Conservation (phyloP, 2,797 vertebrate species). For the Sebastes hopkinsi region DNA sequence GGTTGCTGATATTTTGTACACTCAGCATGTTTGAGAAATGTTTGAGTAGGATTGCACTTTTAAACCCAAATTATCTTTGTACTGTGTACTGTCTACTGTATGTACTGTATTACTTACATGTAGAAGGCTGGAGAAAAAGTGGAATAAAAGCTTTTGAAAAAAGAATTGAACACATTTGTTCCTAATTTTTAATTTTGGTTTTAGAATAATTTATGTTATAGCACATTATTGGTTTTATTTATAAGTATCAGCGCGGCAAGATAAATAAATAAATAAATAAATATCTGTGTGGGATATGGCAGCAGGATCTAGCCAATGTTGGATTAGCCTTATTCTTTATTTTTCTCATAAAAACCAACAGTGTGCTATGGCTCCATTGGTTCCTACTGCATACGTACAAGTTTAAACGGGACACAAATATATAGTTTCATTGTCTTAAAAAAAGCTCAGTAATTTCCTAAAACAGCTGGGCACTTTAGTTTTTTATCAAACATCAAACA, state of each 20-base stretch:
- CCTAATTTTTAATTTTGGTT: not conserved
- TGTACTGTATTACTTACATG: slow-evolving; percentile 46
- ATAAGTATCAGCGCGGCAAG: not conserved
- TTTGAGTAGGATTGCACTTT: slow-evolving; percentile 64
- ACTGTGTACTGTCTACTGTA: slow-evolving; percentile 61
- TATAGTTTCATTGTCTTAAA: not conserved
- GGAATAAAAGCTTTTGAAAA: slow-evolving; percentile 53
- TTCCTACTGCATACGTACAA: not conserved
- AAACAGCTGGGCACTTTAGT: too few species aligned
- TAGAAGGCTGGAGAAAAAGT: slow-evolving; percentile 1
- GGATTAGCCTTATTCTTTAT: not conserved
- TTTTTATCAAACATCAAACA: not conserved
- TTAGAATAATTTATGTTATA: not conserved
- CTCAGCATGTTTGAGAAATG: slow-evolving; percentile 35
- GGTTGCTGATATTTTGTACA: slow-evolving; percentile 19
- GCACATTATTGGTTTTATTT: not conserved
- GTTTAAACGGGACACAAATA: not conserved
- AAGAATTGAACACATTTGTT: not conserved
- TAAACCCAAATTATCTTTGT: slow-evolving; percentile 70
- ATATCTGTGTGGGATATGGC: too few species aligned
- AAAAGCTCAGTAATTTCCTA: too few species aligned
- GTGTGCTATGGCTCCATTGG: not conserved
- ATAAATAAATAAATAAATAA: too few species aligned
- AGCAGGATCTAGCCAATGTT: not conserved
- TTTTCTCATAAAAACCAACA: too few species aligned